Base-by-base conservation (phyloP, 2,888 invertebrate species). In the Eristalis intricaria region DNA sequence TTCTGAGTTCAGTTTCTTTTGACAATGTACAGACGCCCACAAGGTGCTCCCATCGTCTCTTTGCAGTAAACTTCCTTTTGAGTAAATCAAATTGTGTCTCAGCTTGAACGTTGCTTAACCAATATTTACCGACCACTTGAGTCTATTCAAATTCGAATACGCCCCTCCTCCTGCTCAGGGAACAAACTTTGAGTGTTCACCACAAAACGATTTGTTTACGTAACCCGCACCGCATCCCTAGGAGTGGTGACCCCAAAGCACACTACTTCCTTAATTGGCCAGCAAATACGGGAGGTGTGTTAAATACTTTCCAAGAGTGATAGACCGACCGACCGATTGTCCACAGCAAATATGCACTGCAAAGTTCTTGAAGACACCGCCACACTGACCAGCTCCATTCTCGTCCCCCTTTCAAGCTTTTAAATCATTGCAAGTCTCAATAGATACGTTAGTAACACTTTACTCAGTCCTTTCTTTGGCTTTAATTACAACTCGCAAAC, bases 401-500 rank as follows among this genome's bases (percentile, higher is more conserved):
- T 32, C 10, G 8, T 10, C 10, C 26, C 10, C 26, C n/a, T 15
- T 43, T 64, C 43, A 40, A 73, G 32, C 26, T 69, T 64, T 60
- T 29, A 74, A 73, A 77, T 77, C 66, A 68, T 50, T 66, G 32
- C 63, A 19, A 71, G 66, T 71, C 71, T 73, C 77, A 68, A 77
- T 83, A 73, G 77, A 73, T 50, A 77, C 66, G 19, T 58, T 50
- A 50, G 19, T 50, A 19, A 58, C 66, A 22, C 60, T 38, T 43
- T 22, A 58, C 11, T 23, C 74, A 66, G 38, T 71, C 56, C 29
- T 43, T 38, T 50, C 63, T 68, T 74, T 38, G 40, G 73, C 69
- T 84, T 75, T 79, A 65, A 65, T 75, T 80, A 79, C 65, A 69
- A 74, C 60, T 79, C 68, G 7, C 8, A 19, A 76, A 69, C 32